Evolutionary conservation across 2,797 vertebrate species (phyloP).

Genomic region (Acomys russatus): DNA sequence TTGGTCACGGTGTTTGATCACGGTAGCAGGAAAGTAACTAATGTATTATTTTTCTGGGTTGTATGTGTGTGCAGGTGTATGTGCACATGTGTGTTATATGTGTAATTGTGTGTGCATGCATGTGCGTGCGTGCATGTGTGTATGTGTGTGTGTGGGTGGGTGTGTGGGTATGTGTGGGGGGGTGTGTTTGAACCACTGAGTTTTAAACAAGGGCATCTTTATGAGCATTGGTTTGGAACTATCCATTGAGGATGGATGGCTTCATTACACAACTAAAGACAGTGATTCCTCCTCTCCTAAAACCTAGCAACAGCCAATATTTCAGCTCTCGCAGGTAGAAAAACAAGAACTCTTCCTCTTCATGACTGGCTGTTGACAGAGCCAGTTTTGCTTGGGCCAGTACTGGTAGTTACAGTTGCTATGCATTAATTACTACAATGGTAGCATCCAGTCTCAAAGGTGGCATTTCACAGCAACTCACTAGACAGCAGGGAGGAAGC

Average conservation of each 20-base stretch:
- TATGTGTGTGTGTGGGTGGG: neutral
- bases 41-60: neutral
- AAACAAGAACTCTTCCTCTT: neutral
- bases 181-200: neutral
- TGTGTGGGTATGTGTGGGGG: neutral
- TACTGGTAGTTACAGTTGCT: neutral
- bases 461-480: neutral
- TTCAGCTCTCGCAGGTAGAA: neutral
- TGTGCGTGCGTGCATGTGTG: neutral
- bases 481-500: neutral
- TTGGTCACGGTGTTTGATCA: neutral
- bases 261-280: neutral
- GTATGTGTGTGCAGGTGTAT: neutral
- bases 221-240: neutral
- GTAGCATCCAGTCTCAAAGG: neutral
- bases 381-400: neutral
- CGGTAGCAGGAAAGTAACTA: too few relatives aligned
- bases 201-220: neutral
- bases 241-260: neutral
- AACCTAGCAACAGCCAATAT: neutral
- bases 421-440: neutral
- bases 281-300: neutral
- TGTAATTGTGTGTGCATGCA: neutral
- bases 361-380: neutral
- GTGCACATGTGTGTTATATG: neutral